Evolutionary conservation across 2,113 vertebrate genomes (phyloP).

Genomic region (Martes martes): DNA sequence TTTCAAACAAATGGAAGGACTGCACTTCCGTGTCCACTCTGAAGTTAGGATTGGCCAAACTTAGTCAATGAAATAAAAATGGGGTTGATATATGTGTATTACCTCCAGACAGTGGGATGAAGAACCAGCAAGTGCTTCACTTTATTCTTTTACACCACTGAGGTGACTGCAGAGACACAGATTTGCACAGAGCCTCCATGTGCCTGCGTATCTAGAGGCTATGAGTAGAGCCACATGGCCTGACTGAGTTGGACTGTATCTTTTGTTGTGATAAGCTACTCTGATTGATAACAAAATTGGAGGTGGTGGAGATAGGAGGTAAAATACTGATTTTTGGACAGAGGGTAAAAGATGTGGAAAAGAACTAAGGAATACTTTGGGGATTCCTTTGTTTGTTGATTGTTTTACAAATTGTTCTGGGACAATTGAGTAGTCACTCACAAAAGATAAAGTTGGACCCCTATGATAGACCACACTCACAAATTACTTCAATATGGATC

Average conservation of each 20-base stretch:
- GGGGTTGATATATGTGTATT: not conserved
- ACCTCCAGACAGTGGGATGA: not conserved
- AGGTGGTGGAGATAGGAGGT: not conserved
- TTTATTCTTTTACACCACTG: not conserved
- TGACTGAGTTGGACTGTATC: not conserved
- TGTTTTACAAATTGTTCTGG: not conserved
- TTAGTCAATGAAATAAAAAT: not conserved
- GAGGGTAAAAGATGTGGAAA: not conserved
- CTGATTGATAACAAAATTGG: not conserved
- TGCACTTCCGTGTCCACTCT: not conserved
- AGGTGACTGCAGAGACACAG: not conserved
- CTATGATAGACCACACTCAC: not conserved
- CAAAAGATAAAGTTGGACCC: not conserved
- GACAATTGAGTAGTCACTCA: not conserved
- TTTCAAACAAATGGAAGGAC: not conserved
- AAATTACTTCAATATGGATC: not conserved
- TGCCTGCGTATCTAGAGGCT: not conserved
- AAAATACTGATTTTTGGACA: not conserved
- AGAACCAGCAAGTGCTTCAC: not conserved
- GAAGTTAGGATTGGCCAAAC: not conserved
- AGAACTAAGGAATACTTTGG: not conserved
- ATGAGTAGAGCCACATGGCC: rapidly evolving
- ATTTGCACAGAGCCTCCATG: not conserved
- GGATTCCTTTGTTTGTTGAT: not conserved
- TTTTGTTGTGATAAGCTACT: not conserved